phyloP scores from a whole-genome alignment of 2,888 invertebrate species.

The Diploptera punctata region DNA sequence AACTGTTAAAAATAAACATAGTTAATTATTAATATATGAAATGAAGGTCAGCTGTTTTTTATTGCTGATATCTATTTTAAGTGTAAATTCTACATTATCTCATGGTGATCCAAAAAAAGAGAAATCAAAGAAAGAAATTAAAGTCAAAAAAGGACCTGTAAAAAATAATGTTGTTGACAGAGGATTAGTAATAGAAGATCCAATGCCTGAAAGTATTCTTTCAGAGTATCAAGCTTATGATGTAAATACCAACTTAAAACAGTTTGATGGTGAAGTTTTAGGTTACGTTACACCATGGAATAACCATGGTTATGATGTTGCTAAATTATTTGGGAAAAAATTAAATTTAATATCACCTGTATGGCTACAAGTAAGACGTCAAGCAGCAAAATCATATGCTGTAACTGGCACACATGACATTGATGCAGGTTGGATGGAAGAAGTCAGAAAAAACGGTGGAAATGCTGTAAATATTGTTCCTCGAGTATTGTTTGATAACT shows the following conservation, averaged over 20 bases:
- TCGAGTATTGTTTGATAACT: constrained; percentile 87
- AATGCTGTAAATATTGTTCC: constrained; percentile 76
- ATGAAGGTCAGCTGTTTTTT: neutral
- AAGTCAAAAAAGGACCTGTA: constrained; percentile 4
- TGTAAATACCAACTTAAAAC: constrained; percentile 68
- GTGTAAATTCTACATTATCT: neutral
- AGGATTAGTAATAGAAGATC: constrained; percentile 71
- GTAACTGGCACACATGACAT: constrained; percentile 82
- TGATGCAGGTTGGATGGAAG: constrained; percentile 81
- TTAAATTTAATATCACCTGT: constrained; percentile 93
- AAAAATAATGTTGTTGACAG: constrained; percentile 68
- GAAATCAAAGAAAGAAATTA: constrained; percentile 13
- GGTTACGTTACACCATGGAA: constrained; percentile 98
- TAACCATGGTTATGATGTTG: constrained; percentile 89
- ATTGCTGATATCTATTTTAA: neutral
- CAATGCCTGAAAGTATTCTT: constrained; percentile 75
- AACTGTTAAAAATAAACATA: too few relatives aligned
- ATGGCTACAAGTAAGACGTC: constrained; percentile 86
- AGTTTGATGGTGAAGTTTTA: constrained; percentile 76
- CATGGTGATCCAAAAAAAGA: constrained; percentile 12
- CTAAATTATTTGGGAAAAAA: constrained; percentile 87
- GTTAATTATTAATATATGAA: too few relatives aligned
- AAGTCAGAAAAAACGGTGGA: constrained; percentile 67
- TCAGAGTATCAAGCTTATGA: constrained; percentile 78
- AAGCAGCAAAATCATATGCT: constrained; percentile 65